Base-by-base conservation (phyloP, 2,888 invertebrate species). In the Caenorhabditis doughertyi region DNA sequence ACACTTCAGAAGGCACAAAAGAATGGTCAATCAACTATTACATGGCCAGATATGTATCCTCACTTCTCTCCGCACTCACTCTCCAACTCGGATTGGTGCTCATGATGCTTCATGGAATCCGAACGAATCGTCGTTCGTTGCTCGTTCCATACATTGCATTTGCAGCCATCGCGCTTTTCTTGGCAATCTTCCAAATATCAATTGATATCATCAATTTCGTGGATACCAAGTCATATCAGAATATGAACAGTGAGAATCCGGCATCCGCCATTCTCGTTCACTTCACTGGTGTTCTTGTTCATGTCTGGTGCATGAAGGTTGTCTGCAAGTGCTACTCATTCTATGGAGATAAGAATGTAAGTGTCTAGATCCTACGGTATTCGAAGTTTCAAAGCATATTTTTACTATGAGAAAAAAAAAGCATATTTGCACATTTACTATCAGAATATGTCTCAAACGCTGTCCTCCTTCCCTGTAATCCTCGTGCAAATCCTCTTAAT, bases 301-400 rank as follows among this genome's bases (percentile, higher is more conserved):
- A 91, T 79, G 84, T 88, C 25, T 91, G 91, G 91, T 91, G 91
- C 72, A 85, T 91, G 77, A 85, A 87, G 51, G 90, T 91, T 65
- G 87, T 91, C 64, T 91, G 91, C 90, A 85, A 90, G 55, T 90
- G 90, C 85, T 91, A 91, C 80, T 89, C 88, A 23, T 91, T 83
- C 82, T 86, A 89, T 64, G 91, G 91, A 49, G 91, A 91, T 68
- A 91, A 91, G 86, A 91, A 90, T 85, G 89, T 90, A n/a, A 79
- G 81, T 65, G 49, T 62, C 21, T 32, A 7, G 32, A 32, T 32
- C n/a, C n/a, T n/a, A n/a, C n/a, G n/a, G n/a, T n/a, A n/a, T n/a
- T n/a, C n/a, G n/a, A n/a, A n/a, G n/a, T n/a, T n/a, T n/a, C n/a
- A n/a, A n/a, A n/a, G n/a, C n/a, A n/a, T n/a, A n/a, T n/a, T n/a